These are phyloP conservation scores for Siderastrea radians DNA, from an alignment of 92 coral and sea anemone species.

Conservation along the genomic window DNA sequence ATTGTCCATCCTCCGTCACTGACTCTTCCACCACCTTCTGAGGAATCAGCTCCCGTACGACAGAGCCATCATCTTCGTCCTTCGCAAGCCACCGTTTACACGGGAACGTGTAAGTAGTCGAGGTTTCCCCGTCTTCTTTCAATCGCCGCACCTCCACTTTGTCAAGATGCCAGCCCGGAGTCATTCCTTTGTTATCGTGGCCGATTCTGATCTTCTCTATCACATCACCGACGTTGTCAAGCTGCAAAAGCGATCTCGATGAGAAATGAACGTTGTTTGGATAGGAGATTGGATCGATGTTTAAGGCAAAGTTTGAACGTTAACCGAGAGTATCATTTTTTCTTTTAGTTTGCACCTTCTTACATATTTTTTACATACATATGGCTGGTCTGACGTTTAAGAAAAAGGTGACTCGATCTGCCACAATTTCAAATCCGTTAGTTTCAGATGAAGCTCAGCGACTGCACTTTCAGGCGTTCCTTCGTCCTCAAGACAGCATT, in stretches of 20 bases:
- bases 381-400: too few species aligned
- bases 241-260: slow-evolving; percentile 46
- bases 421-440: too few species aligned
- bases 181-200: slow-evolving; percentile 94
- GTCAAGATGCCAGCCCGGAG: slow-evolving; percentile 95
- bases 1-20: slow-evolving; percentile 81
- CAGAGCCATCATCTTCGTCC: slow-evolving; percentile 96
- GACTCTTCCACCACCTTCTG: slow-evolving; percentile 89
- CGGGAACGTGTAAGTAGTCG: slow-evolving; percentile 90
- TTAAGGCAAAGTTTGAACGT: not conserved
- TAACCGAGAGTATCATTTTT: too few species aligned
- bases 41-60: slow-evolving; percentile 95
- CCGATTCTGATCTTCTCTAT: slow-evolving; percentile 96
- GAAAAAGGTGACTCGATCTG: too few species aligned
- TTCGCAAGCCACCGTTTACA: slow-evolving; percentile 97
- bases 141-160: slow-evolving; percentile 92
- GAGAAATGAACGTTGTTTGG: not conserved
- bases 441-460: too few species aligned
- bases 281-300: not conserved
- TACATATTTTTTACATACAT: too few species aligned
- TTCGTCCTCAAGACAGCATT: too few species aligned
- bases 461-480: too few species aligned
- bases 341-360: too few species aligned
- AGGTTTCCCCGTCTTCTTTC: slow-evolving; percentile 86
- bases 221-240: slow-evolving; percentile 93